A percentile compares a stretch with the other conserved stretches of the same genome.
These are phyloP conservation scores for Plagiodera versicolora DNA, from an alignment of 2,888 invertebrate genomes.

Conservation along the genomic window DNA sequence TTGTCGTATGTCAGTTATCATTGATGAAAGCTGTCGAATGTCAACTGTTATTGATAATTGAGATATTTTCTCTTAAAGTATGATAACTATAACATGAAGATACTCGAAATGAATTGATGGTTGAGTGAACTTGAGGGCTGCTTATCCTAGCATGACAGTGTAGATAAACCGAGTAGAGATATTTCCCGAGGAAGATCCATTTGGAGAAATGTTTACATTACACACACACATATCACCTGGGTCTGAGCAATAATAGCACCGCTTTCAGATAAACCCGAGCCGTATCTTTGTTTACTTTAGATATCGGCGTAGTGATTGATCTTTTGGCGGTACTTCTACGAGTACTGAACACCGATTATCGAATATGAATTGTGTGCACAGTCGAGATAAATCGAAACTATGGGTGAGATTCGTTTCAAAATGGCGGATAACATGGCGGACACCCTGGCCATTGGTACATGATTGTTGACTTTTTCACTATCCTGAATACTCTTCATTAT, in stretches of 20 bases:
- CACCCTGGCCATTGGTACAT: too few species aligned
- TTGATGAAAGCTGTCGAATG: too few species aligned
- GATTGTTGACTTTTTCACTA: too few species aligned
- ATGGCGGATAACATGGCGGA: constrained; percentile 16
- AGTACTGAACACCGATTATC: constrained; percentile 48
- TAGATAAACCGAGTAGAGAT: constrained; percentile 13
- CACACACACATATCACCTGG: constrained; percentile 37
- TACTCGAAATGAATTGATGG: constrained; percentile 16
- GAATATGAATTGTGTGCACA: constrained; percentile 47
- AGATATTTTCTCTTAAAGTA: too few species aligned
- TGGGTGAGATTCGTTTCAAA: constrained; percentile 17
- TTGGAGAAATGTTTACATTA: constrained; percentile 34
- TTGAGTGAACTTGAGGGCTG: neutral
- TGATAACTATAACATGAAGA: constrained; percentile 25
- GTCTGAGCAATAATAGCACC: constrained; percentile 37
- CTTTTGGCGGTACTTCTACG: constrained; percentile 51
- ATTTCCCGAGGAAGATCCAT: constrained; percentile 27
- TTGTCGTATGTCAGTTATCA: too few species aligned
- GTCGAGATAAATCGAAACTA: constrained; percentile 27
- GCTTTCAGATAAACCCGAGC: constrained; percentile 40
- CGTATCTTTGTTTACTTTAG: constrained; percentile 45
- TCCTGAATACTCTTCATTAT: too few species aligned
- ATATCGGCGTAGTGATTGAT: constrained; percentile 49
- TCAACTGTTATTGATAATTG: too few species aligned
- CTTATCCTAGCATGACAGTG: neutral